Base-by-base conservation (phyloP, 2,113 vertebrate species). In the Saguinus imperator region DNA sequence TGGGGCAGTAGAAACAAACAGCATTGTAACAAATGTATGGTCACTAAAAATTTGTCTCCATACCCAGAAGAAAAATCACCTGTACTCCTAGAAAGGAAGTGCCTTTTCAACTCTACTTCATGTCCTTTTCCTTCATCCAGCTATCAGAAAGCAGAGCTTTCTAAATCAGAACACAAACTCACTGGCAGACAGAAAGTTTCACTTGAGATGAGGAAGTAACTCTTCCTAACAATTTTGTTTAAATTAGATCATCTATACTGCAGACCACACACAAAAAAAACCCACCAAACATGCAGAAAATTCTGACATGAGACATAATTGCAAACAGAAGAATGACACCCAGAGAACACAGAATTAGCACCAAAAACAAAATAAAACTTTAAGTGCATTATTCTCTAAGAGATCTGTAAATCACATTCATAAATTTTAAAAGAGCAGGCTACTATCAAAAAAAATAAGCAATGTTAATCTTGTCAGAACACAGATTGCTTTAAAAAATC, bases 291-390 rank as follows among this genome's bases (percentile, higher is more conserved):
- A 68, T 58, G 25, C 32, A 50, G 43, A 87, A 93, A 96, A 50
- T 43, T 87, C 87, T 5, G 35, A 40, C 77, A 66, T 61, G 37
- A 86, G 55, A 80, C 8, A 61, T 12, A 35, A 37, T 73, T 58
- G 64, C 64, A 77, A 80, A 72, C 58, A 70, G 80, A 86, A 75
- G 37, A 87, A 66, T 27, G 68, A 1, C 52, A 93, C 27, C 52
- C 32, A 79, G 37, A 83, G 35, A 94, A 72, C 61, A 92, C 37
- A 58, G 48, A 81, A 48, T 45, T 29, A 94, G 94, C 25, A 77
- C 40, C 20, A 61, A 73, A 61, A 75, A 82, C 86, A 89, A 83
- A 95, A 85, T 82, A 79, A 92, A 86, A 87, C 3, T 83, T 89
- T 45, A 66, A 94, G 27, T 76, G 16, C 0, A 8, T 89, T 35